Evolutionary conservation across 2,113 vertebrate species (phyloP), one percentile per base, ranked within the genome.

Genomic region (Macaca mulatta): DNA sequence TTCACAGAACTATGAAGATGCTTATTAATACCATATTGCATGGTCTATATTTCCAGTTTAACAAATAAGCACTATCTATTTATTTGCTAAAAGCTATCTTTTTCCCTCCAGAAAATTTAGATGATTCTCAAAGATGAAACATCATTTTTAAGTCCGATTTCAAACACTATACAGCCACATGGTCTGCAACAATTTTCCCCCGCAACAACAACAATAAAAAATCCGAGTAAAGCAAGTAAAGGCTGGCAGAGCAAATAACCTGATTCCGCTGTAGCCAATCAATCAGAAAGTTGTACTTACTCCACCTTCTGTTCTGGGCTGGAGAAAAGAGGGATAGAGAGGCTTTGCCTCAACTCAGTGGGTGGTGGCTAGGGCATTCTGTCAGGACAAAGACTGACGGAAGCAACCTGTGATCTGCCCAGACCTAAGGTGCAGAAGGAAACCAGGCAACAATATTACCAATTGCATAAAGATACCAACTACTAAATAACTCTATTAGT

Each of bases 381-480:
- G 92, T 99, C 98, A 72, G 96, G 80, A 92, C 92, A 94, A 5
- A 69, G 94, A 72, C 97, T 97, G 10, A 98, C 95, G 80, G 97
- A 97, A 27, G 70, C 45, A 38, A 97, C 40, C 7, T 84, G 94
- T 0, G 93, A 98, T 25, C 18, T 97, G 84, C 35, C 59, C 43
- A 88, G 3, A n/a, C 98, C 99, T 99, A 97, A 22, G 77, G 80
- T 18, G 27, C 57, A 96, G 8, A 92, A 94, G 35, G 38, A 75
- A 97, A 27, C 30, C 85, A 50, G 43, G 13, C 3, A 43, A 96
- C 50, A 52, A 81, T 32, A 22, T 75, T 35, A 91, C 12, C 78
- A 70, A 45, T 3, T 84, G 27, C 70, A 30, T 3, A 22, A 69
- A 83, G 57, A 61, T 8, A 84, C 81, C 86, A 91, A 83, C 12